phyloP scores from a whole-genome alignment of 30 jellyfish, hydroid and myxozoan genomes.

The Aurelia aurita region DNA sequence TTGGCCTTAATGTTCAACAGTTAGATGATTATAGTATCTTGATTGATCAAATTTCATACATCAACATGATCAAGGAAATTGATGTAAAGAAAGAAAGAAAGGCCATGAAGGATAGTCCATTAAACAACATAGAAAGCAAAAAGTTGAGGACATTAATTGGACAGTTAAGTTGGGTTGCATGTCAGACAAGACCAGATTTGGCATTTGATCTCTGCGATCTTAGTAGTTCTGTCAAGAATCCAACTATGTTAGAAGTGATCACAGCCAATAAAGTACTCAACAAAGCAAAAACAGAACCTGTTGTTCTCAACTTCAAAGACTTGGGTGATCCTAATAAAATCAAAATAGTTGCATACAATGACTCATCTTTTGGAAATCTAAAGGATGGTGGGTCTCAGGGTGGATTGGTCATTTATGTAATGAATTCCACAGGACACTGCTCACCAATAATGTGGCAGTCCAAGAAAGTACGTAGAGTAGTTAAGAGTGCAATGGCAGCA shows the following conservation, averaged over 20 bases:
- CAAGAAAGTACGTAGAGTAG: constrained; percentile 26
- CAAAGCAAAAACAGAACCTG: constrained; percentile 11
- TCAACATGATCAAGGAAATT: constrained; percentile 1
- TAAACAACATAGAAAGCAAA: background rate
- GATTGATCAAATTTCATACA: constrained; percentile 10
- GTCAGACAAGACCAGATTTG: constrained; percentile 53
- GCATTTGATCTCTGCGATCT: constrained; percentile 7
- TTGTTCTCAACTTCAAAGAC: background rate
- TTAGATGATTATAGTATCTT: background rate
- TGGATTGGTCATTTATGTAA: background rate
- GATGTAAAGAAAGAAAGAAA: constrained; percentile 22
- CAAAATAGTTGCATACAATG: constrained; percentile 1
- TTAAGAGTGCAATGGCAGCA: constrained; percentile 52
- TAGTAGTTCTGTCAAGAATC: constrained; percentile 11
- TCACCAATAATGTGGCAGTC: constrained; percentile 57
- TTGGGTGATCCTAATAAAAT: constrained; percentile 1
- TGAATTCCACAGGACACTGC: background rate
- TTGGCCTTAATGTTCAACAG: constrained; percentile 9
- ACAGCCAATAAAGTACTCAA: constrained; percentile 33
- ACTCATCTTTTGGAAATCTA: constrained; percentile 13
- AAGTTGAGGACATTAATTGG: constrained; percentile 37
- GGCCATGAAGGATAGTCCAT: background rate
- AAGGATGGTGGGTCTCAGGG: constrained; percentile 17
- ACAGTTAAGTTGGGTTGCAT: constrained; percentile 26
- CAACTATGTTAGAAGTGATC: constrained; percentile 13